Percentiles rank a stretch among this genome's conserved stretches.
Evolutionary conservation across 2,113 vertebrate species (phyloP).

Genomic region (Megaptera novaeangliae): DNA sequence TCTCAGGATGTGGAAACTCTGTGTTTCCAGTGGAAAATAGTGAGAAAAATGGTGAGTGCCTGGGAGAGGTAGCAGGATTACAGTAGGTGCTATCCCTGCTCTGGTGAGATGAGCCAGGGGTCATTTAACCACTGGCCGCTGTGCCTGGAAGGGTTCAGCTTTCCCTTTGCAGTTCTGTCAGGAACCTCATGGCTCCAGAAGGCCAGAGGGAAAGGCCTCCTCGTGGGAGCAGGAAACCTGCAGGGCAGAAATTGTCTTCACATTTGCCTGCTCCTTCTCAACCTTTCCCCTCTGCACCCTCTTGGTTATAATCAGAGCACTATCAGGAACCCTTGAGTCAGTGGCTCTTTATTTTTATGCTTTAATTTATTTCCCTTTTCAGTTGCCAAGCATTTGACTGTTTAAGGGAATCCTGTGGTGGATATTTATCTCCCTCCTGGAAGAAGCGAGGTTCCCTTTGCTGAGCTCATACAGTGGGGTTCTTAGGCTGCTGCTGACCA

Average conservation of each 20-base stretch:
- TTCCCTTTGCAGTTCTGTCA: background rate
- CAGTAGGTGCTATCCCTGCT: background rate
- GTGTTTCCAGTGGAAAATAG: background rate
- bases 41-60: background rate
- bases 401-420: slow-evolving; percentile 76
- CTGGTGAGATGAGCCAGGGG: background rate
- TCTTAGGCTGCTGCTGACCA: slow-evolving; percentile 47
- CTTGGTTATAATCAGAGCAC: background rate
- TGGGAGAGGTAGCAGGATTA: background rate
- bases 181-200: background rate
- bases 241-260: background rate
- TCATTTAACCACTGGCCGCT: background rate
- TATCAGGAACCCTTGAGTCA: background rate
- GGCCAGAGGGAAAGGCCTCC: background rate
- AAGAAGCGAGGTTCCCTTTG: slow-evolving; percentile 69
- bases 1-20: background rate
- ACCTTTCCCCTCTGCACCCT: background rate
- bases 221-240: background rate
- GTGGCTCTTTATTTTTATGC: slow-evolving; percentile 40
- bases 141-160: background rate
- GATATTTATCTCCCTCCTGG: slow-evolving; percentile 79
- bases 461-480: slow-evolving; percentile 48
- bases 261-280: background rate
- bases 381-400: slow-evolving; percentile 64
- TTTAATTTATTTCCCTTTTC: slow-evolving; percentile 18